These are phyloP conservation scores for Drosophila ustulata DNA, from an alignment of 2,888 invertebrate genomes.

Conservation along the genomic window DNA sequence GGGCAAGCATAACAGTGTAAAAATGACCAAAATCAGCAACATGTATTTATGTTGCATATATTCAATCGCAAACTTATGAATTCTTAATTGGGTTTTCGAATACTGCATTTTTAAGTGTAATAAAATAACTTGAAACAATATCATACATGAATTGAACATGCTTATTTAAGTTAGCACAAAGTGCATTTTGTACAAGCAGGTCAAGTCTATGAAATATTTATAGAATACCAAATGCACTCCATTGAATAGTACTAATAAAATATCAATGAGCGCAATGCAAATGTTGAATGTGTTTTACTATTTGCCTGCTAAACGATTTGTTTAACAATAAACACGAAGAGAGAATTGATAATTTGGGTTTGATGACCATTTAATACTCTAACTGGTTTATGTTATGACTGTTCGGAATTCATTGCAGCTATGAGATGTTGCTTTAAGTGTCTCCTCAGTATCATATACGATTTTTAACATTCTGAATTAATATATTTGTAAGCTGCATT, in stretches of 20 bases:
- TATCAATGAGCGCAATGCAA: background rate
- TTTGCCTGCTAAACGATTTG: constrained; percentile 7
- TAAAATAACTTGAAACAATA: constrained; percentile 36
- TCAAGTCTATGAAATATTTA: constrained; percentile 13
- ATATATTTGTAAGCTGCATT: too few relatives aligned
- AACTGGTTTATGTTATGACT: background rate
- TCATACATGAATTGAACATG: constrained; percentile 16
- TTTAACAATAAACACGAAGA: background rate
- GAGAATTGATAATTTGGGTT: background rate
- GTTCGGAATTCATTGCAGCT: background rate
- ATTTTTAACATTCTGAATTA: too few relatives aligned
- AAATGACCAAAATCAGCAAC: constrained; percentile 25
- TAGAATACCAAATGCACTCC: constrained; percentile 9
- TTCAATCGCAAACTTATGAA: constrained; percentile 50
- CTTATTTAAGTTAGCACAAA: constrained; percentile 35
- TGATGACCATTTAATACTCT: background rate
- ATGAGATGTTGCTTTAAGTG: background rate
- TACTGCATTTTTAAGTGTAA: constrained; percentile 45
- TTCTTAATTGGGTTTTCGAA: constrained; percentile 53
- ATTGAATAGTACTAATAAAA: constrained; percentile 5
- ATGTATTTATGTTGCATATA: constrained; percentile 21
- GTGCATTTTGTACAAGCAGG: constrained; percentile 16
- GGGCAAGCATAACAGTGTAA: constrained; percentile 22
- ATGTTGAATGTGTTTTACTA: background rate
- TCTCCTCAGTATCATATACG: background rate